Evolutionary conservation across 2,888 invertebrate genomes (phyloP).

Genomic region (Drepanosiphum platanoidis): DNA sequence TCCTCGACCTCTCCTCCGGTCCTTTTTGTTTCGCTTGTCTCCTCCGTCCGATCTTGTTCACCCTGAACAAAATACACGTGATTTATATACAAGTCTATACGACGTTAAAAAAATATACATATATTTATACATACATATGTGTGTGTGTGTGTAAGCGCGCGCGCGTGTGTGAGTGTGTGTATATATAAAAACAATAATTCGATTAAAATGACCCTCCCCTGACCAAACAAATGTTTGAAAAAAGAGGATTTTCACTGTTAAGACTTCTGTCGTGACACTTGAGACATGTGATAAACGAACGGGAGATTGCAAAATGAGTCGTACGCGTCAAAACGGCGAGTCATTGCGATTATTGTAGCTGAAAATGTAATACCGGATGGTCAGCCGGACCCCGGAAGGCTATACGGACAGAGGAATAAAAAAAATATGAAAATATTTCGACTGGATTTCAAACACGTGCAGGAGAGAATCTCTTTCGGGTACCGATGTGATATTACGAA

Average conservation of each 20-base stretch:
- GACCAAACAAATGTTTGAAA: conserved; percentile 53
- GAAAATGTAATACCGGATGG: conserved; percentile 48
- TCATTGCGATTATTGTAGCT: background rate
- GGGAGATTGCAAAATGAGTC: conserved; percentile 11
- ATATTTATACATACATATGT: conserved; percentile 10
- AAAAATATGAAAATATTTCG: conserved; percentile 9
- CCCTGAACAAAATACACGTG: conserved; percentile 62
- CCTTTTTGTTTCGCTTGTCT: conserved; percentile 62
- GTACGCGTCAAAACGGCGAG: background rate
- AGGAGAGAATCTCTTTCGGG: background rate
- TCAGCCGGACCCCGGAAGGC: conserved; percentile 49
- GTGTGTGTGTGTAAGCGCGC: conserved; percentile 4
- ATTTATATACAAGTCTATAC: conserved; percentile 62
- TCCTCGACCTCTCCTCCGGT: conserved; percentile 30
- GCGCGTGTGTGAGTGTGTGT: background rate
- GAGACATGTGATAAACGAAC: conserved; percentile 7
- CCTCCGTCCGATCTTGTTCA: conserved; percentile 62
- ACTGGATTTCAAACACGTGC: conserved; percentile 12
- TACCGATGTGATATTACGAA: background rate
- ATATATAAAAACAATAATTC: conserved; percentile 58
- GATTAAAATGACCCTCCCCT: conserved; percentile 54
- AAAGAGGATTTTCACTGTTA: conserved; percentile 21
- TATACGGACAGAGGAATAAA: conserved; percentile 1
- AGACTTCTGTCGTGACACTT: background rate
- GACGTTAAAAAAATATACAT: conserved; percentile 51